Conservation (phyloP, 2,888 invertebrate species). For the Leptinotarsa haldemani region DNA sequence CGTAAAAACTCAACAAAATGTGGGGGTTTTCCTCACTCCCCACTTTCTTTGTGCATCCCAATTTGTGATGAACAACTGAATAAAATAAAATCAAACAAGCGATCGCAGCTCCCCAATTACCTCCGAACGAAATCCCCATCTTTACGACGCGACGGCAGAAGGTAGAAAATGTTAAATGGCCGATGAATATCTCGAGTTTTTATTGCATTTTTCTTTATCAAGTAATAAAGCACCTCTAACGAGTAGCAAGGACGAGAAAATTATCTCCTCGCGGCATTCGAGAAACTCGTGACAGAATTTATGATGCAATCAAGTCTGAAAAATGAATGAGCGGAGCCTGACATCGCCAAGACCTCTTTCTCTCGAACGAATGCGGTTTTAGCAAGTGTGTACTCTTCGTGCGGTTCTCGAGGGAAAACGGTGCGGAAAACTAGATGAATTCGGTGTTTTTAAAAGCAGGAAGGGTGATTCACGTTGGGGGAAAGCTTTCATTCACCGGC, state of each 20-base stretch:
- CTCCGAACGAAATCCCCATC: background rate
- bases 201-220: conserved; percentile 19
- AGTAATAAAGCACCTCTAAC: conserved; percentile 16
- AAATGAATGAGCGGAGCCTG: conserved; percentile 12
- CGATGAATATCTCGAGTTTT: conserved; percentile 13
- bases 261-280: conserved; percentile 6
- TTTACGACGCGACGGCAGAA: background rate
- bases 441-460: background rate
- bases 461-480: background rate
- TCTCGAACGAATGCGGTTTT: conserved; percentile 9
- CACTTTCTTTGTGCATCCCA: too few species aligned
- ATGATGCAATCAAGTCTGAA: conserved; percentile 20
- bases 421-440: background rate
- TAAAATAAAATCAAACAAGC: background rate
- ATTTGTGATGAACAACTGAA: too few species aligned
- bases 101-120: background rate
- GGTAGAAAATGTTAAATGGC: conserved; percentile 7
- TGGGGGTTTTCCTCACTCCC: too few species aligned
- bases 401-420: background rate
- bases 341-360: conserved; percentile 9
- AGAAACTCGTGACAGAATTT: conserved; percentile 19
- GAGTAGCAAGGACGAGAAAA: conserved; percentile 10
- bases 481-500: background rate
- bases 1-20: too few species aligned
- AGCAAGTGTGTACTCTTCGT: conserved; percentile 1